Conservation (phyloP, 2,888 invertebrate species). For the Brachyptera putata region DNA sequence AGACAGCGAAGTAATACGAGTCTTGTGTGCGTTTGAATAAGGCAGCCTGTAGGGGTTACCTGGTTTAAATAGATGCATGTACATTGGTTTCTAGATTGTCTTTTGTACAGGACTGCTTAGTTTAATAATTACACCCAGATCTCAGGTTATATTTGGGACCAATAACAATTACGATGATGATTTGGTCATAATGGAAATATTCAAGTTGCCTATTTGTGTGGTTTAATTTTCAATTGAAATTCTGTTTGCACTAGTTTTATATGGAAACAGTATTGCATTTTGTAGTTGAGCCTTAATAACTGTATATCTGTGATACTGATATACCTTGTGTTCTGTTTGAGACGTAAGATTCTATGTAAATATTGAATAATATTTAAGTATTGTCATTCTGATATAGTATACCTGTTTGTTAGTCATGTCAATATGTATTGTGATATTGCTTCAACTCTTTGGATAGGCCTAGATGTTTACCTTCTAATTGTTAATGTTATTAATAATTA, state of each 20-base stretch:
- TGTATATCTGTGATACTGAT: conserved; percentile 13
- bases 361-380: neutral
- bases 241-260: neutral
- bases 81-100: too few species aligned
- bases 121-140: conserved; percentile 2
- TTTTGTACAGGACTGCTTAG: too few species aligned
- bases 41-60: too few species aligned
- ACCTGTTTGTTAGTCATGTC: neutral
- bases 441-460: neutral
- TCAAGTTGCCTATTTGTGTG: neutral
- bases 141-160: conserved; percentile 16
- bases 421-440: conserved; percentile 7
- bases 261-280: conserved; percentile 1
- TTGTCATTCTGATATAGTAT: neutral
- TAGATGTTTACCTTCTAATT: neutral
- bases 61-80: too few species aligned
- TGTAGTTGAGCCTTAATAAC: conserved; percentile 12
- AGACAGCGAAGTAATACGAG: too few species aligned
- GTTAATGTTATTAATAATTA: too few species aligned
- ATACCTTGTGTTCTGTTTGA: neutral
- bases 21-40: too few species aligned
- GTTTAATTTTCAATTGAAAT: neutral
- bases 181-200: conserved; percentile 16
- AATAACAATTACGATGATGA: conserved; percentile 11
- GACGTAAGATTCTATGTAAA: too few species aligned